These are phyloP conservation scores for Caenorhabditis parvicauda DNA, from an alignment of 2,888 invertebrate genomes.

Conservation along the genomic window DNA sequence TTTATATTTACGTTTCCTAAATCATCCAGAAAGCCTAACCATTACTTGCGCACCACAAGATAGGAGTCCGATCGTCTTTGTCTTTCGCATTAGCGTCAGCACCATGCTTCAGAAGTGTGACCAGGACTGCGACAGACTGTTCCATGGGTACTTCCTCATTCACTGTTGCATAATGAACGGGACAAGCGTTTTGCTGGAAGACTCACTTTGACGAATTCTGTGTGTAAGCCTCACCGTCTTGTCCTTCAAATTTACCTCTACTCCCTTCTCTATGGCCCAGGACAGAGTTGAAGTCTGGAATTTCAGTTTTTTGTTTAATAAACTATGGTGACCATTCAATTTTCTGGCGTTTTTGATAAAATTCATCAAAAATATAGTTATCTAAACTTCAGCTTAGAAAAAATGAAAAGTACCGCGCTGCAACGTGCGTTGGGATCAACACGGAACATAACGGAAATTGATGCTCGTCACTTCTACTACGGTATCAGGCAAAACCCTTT, in stretches of 20 bases:
- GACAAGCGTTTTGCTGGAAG: conserved; percentile 80
- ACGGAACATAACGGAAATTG: too few relatives aligned
- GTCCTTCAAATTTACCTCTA: conserved; percentile 37
- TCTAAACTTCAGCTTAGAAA: too few relatives aligned
- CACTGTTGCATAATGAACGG: conserved; percentile 96
- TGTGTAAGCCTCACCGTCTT: conserved; percentile 13
- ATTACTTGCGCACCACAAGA: conserved; percentile 95
- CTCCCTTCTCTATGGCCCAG: conserved; percentile 37
- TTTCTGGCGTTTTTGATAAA: neutral
- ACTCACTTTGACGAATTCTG: neutral
- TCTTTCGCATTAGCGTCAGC: conserved; percentile 83
- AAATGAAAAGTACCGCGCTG: too few relatives aligned
- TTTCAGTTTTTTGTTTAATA: neutral
- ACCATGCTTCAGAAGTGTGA: conserved; percentile 64
- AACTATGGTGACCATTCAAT: neutral
- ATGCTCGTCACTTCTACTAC: too few relatives aligned
- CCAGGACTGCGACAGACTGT: conserved; percentile 39
- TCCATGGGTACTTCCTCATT: conserved; percentile 63
- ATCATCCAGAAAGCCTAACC: conserved; percentile 67
- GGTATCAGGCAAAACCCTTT: too few relatives aligned
- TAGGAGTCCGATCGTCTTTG: conserved; percentile 86
- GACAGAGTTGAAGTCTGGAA: conserved; percentile 41
- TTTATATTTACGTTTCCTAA: neutral
- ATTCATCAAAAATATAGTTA: too few relatives aligned
- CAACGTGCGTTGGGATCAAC: too few relatives aligned